Evolutionary conservation across 2,797 vertebrate genomes (phyloP).

Genomic region (Anguilla anguilla): DNA sequence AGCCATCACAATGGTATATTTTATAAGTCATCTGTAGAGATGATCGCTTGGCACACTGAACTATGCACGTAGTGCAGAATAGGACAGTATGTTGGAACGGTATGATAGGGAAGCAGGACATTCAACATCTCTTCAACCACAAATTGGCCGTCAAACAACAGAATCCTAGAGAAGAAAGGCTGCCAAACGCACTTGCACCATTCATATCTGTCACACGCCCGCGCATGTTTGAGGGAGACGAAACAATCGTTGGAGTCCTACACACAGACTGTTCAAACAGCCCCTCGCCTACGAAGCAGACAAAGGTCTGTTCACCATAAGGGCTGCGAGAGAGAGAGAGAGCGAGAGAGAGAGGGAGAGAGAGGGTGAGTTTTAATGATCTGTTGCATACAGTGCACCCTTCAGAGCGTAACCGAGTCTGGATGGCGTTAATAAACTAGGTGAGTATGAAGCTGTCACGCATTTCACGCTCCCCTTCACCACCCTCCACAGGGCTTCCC

Average conservation of each 20-base stretch:
- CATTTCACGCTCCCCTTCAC: conserved; percentile 20
- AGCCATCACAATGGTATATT: neutral
- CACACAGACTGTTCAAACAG: neutral
- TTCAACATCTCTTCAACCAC: conserved; percentile 1
- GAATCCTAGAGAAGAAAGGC: conserved; percentile 15
- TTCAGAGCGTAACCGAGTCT: conserved; percentile 27
- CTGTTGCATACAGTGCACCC: conserved; percentile 35
- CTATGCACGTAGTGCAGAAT: neutral
- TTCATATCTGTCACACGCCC: conserved; percentile 21
- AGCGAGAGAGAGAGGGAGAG: neutral
- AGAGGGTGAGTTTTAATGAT: conserved; percentile 37
- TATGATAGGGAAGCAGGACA: conserved; percentile 1
- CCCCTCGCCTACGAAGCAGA: neutral
- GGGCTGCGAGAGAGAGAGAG: neutral
- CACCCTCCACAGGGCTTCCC: conserved; percentile 26
- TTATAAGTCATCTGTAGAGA: neutral
- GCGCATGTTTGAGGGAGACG: neutral
- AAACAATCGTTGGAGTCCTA: conserved; percentile 13
- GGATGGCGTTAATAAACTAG: conserved; percentile 36
- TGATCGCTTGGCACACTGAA: neutral
- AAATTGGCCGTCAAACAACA: conserved; percentile 18
- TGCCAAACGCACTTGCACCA: neutral
- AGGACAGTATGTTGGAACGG: neutral
- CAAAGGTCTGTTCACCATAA: neutral
- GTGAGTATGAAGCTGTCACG: conserved; percentile 32